These are phyloP conservation scores for Alcedo atthis DNA, from an alignment of 2,797 vertebrate species.

Conservation along the genomic window DNA sequence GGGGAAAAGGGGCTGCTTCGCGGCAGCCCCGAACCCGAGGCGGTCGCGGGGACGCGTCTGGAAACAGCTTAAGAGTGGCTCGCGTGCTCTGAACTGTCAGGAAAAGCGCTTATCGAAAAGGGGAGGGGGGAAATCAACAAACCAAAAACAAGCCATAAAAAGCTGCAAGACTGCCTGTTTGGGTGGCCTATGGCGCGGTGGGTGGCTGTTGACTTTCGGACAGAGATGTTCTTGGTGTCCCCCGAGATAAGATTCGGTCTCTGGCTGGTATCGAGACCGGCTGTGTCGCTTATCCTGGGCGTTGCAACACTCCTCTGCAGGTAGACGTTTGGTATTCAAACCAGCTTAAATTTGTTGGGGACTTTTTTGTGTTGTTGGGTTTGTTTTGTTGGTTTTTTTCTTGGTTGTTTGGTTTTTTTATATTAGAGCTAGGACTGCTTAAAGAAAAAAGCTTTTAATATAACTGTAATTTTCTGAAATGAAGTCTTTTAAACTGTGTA, in stretches of 20 bases:
- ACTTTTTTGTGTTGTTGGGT: too few relatives aligned
- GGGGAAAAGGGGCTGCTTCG: background rate
- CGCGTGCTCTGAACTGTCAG: background rate
- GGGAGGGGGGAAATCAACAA: too few relatives aligned
- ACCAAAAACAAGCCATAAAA: too few relatives aligned
- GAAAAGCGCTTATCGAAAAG: background rate
- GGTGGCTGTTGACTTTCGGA: background rate
- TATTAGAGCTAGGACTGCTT: fast-evolving
- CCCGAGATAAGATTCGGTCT: background rate
- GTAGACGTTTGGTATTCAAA: background rate
- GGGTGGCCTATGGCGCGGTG: background rate
- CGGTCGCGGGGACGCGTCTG: background rate
- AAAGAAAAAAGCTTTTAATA: background rate
- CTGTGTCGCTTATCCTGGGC: fast-evolving
- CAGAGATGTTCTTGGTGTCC: background rate
- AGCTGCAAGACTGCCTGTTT: background rate
- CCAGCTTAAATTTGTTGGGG: fast-evolving
- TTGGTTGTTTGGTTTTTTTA: too few relatives aligned
- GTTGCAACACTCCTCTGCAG: background rate
- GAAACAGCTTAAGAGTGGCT: too few relatives aligned
- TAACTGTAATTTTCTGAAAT: background rate
- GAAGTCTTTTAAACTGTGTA: background rate
- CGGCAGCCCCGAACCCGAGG: background rate
- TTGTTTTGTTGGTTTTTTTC: too few relatives aligned
- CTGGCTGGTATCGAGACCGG: background rate